Evolutionary conservation across 2,888 invertebrate species (phyloP), one percentile per base, ranked within the genome.

Genomic region (Andricus quercusramuli): DNA sequence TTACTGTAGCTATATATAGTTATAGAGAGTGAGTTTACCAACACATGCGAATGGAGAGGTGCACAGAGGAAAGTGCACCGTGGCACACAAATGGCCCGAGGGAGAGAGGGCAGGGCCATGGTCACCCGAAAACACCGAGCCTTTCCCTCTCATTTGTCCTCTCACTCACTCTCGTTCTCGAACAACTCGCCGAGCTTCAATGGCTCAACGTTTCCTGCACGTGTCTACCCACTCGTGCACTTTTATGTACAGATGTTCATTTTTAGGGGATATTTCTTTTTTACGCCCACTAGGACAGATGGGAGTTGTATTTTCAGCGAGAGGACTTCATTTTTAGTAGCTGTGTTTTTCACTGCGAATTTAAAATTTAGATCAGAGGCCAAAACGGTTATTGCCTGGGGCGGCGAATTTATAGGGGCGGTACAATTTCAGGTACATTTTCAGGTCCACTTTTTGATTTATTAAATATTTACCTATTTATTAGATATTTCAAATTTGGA

Each of bases 31-130:
- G 78, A 67, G 20, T 64, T 77, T 77, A 47, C 62, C 17, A 44
- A 62, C 37, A 77, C 62, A 77, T 13, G 20, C 6, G 56, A 8
- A 51, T 25, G 47, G 17, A 47, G 56, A 56, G n/a, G n/a, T 74
- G 29, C 29, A 78, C 20, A 15, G 13, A 47, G 66, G 68, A 44
- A 32, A 86, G 85, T 88, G 87, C 87, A 88, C 85, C 85, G 86
- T 87, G 85, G 86, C 85, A 87, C 85, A 87, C 85, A 86, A 85
- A 86, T 86, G 83, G 84, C 82, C 66, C 76, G 80, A 83, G 65
- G 77, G 84, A 85, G 86, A 86, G 89, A 89, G 90, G 90, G 91
- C 90, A 91, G 90, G 91, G 91, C 91, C 92, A 91, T 86, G 92
- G 92, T 89, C 91, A 89, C 87, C 91, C 92, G 84, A 91, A 92